phyloP scores from a whole-genome alignment of 2,888 invertebrate genomes.

The Acanthococcus lagerstroemiae region DNA sequence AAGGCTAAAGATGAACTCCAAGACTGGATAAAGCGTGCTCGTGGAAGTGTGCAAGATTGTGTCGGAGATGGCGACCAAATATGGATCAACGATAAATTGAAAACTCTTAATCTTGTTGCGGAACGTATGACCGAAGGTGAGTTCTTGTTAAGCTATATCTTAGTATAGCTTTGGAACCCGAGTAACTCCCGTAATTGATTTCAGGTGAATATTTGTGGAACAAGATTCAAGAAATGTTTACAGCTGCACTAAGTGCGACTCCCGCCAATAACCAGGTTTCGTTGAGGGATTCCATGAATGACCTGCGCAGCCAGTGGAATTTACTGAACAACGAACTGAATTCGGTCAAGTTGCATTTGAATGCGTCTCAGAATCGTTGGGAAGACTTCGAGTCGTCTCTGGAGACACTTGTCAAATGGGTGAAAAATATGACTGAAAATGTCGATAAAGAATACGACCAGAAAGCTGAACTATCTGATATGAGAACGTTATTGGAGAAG shows the following conservation, averaged over 20 bases:
- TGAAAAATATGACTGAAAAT: constrained; percentile 59
- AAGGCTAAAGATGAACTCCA: constrained; percentile 75
- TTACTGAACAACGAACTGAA: constrained; percentile 78
- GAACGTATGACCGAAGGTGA: constrained; percentile 65
- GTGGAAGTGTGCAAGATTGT: constrained; percentile 71
- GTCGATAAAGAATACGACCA: constrained; percentile 59
- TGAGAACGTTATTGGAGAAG: constrained; percentile 32
- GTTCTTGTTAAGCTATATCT: neutral
- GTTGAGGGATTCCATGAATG: constrained; percentile 63
- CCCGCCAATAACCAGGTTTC: constrained; percentile 70
- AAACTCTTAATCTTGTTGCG: constrained; percentile 56
- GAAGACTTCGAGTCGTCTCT: constrained; percentile 74
- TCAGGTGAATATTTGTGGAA: constrained; percentile 70
- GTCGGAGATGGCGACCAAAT: constrained; percentile 68
- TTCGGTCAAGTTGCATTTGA: constrained; percentile 72
- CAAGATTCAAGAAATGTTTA: constrained; percentile 66
- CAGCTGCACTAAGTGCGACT: constrained; percentile 70
- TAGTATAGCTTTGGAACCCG: neutral
- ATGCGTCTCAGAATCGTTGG: constrained; percentile 73
- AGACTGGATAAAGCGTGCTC: constrained; percentile 71
- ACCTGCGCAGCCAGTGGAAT: constrained; percentile 78
- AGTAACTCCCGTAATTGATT: constrained; percentile 44
- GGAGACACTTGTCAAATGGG: constrained; percentile 65
- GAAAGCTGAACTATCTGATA: constrained; percentile 61
- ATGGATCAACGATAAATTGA: constrained; percentile 67